These are phyloP conservation scores for Mythimna loreyi DNA, from an alignment of 2,888 invertebrate genomes.

Conservation along the genomic window DNA sequence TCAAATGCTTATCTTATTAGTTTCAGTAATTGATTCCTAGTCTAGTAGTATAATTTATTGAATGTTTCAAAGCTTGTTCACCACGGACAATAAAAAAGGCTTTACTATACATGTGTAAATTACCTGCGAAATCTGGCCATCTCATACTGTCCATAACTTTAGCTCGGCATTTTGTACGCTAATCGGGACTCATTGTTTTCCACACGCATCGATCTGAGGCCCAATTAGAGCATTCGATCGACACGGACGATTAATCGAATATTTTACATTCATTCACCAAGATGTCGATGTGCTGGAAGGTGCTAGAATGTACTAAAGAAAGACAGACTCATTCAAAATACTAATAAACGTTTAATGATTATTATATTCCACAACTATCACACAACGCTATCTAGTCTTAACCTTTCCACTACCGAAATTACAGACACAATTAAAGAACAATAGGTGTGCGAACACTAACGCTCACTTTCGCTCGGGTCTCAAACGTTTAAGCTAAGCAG, in stretches of 20 bases:
- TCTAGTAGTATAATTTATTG: background rate
- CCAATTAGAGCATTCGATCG: constrained; percentile 78
- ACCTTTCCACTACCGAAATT: no score
- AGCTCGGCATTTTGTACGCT: constrained; percentile 50
- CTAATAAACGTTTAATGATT: background rate
- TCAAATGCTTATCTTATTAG: background rate
- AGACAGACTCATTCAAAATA: background rate
- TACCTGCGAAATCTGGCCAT: constrained; percentile 19
- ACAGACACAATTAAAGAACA: no score
- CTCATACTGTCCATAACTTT: constrained; percentile 27
- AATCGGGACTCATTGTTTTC: constrained; percentile 74
- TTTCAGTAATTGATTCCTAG: background rate
- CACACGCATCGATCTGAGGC: constrained; percentile 74
- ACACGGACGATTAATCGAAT: constrained; percentile 75
- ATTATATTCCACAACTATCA: no score
- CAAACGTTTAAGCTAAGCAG: no score
- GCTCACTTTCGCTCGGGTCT: no score
- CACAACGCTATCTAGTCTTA: no score
- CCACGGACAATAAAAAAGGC: background rate
- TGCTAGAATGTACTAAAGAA: background rate
- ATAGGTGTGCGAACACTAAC: no score
- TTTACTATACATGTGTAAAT: background rate
- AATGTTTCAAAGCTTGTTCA: background rate
- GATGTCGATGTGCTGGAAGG: constrained; percentile 44
- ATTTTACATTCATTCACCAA: constrained; percentile 65